phyloP scores from a whole-genome alignment of 2,797 vertebrate species.

The Sebastes diaconus region DNA sequence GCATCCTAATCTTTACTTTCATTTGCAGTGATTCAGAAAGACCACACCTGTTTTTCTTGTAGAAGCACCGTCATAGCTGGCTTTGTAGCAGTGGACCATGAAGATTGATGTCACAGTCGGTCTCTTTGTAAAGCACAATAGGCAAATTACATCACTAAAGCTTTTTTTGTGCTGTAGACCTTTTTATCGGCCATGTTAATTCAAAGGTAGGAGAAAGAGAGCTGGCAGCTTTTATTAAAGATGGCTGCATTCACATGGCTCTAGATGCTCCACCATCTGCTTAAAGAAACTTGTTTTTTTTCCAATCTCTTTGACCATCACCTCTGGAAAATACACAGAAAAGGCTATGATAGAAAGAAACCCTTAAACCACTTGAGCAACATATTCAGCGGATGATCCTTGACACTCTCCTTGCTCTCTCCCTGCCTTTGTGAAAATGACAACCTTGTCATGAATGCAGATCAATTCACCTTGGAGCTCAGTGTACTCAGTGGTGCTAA shows the following conservation, averaged over 20 bases:
- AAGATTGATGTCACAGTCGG: neutral
- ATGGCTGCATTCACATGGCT: slow-evolving; percentile 14
- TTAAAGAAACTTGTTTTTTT: slow-evolving; percentile 2
- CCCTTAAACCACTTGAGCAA: slow-evolving; percentile 5
- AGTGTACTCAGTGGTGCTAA: neutral
- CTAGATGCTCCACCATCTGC: neutral
- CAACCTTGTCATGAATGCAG: slow-evolving; percentile 10
- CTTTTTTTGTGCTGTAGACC: slow-evolving; percentile 7
- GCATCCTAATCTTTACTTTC: slow-evolving; percentile 26
- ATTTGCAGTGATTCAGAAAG: slow-evolving; percentile 24
- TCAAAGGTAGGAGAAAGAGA: slow-evolving; percentile 9
- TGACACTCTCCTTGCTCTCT: slow-evolving; percentile 13
- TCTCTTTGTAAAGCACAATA: slow-evolving; percentile 29
- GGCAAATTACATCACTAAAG: slow-evolving; percentile 8
- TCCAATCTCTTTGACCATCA: slow-evolving; percentile 17
- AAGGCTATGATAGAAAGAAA: neutral
- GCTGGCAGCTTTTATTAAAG: slow-evolving; percentile 15
- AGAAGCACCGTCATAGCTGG: neutral
- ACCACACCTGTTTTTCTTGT: slow-evolving; percentile 16
- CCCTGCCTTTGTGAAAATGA: slow-evolving; percentile 15
- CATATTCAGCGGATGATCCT: slow-evolving; percentile 9
- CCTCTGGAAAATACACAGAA: slow-evolving; percentile 6
- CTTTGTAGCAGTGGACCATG: slow-evolving; percentile 9
- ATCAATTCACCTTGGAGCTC: neutral
- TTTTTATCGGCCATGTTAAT: slow-evolving; percentile 44